These are phyloP conservation scores for Sicus ferrugineus DNA, from an alignment of 2,888 invertebrate genomes.

Conservation along the genomic window DNA sequence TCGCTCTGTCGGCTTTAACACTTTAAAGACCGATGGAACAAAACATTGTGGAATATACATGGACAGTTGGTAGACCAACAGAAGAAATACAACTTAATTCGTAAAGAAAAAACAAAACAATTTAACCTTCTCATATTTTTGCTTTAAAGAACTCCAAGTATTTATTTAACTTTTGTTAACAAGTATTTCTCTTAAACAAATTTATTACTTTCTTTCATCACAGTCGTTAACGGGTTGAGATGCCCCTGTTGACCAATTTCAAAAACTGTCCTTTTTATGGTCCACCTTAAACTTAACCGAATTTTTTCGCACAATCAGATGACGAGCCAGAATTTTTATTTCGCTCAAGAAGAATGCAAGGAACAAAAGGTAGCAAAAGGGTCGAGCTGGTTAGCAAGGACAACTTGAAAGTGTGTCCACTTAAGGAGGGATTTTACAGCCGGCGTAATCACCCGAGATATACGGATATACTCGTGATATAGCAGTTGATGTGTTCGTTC, in stretches of 20 bases:
- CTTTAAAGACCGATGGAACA: background rate
- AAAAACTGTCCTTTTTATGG: slow-evolving; percentile 11
- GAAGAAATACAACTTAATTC: too few species aligned
- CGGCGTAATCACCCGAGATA: too few species aligned
- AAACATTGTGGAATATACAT: background rate
- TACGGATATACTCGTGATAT: too few species aligned
- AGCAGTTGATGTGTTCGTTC: too few species aligned
- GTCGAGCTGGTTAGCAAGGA: background rate
- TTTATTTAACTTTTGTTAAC: too few species aligned
- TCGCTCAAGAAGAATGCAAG: slow-evolving; percentile 6
- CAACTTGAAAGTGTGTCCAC: background rate
- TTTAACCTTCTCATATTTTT: background rate
- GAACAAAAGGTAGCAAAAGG: slow-evolving; percentile 2
- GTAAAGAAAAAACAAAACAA: too few species aligned
- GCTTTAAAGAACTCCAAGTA: too few species aligned
- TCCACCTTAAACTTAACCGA: background rate
- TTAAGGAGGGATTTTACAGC: background rate
- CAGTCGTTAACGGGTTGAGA: background rate
- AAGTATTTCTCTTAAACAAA: background rate
- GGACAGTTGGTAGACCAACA: too few species aligned
- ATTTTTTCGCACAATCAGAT: slow-evolving; percentile 4
- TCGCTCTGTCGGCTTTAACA: background rate
- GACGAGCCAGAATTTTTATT: background rate
- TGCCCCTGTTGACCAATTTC: background rate
- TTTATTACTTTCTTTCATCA: too few species aligned